Base-by-base conservation (phyloP, 2,113 vertebrate genomes). In the Pedionomus torquatus region DNA sequence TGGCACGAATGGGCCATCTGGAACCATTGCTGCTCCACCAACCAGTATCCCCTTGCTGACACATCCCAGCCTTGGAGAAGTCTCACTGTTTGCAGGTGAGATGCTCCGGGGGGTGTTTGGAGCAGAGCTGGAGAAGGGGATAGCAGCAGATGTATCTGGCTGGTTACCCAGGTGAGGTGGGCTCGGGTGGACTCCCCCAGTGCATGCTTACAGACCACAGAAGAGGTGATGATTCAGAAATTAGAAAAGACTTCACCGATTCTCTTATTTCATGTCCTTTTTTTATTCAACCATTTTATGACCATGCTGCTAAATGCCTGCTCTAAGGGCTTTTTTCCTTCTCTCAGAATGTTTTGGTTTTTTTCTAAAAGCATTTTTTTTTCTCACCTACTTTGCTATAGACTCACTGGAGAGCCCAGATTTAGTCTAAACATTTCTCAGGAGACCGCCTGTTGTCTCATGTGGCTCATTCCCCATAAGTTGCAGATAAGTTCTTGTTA, bases 371-470 rank as follows among this genome's bases (percentile, higher is more conserved):
- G 39, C 49, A 4, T 81, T 76, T 55, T 71, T 74, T 61, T 48
- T 52, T 68, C 91, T 93, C 91, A 90, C 83, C 75, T 83, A 81
- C 86, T 95, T 96, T 86, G 74, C 74, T 94, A 87, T 88, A 93
- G 94, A 96, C 80, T 97, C 90, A 83, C 80, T 78, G 68, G 83
- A 95, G 93, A 92, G 63, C 70, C 87, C 39, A 48, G 87, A 96
- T 87, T 93, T 85, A 94, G 83, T 91, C 83, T 91, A 66, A 96
- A 93, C 0, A 1, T 94, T 93, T 95, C 93, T 95, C 95, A 65
- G 89, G 95, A 92, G 94, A 92, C 41, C 2, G 18, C 68, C 44
- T 76, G 43, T 18, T 91, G 80, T 90, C 79, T 85, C 93, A 91
- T 1, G 25, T 75, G 77, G 52, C 77, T 93, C 4, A 0, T 92